A percentile compares a stretch with the other conserved stretches of the same genome.
Conservation (phyloP, 2,113 vertebrate genomes). For the Etia nguti region DNA sequence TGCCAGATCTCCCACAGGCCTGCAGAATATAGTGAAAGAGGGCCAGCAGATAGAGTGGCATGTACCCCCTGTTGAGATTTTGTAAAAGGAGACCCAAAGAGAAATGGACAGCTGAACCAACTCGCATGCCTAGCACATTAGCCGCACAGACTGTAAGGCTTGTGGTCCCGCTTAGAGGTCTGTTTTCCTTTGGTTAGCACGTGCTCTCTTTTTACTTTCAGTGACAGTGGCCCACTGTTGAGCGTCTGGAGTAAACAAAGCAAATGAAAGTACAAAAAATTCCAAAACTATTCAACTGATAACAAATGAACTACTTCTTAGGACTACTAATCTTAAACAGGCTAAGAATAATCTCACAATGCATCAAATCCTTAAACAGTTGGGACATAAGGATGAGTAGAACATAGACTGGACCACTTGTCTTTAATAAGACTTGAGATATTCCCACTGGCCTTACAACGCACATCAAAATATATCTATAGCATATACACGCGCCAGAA, state of each 20-base stretch:
- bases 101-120: conserved; percentile 50
- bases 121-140: neutral
- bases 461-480: conserved; percentile 63
- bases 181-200: neutral
- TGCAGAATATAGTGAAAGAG: neutral
- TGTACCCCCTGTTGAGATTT: conserved; percentile 34
- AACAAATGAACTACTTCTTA: neutral
- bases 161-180: neutral
- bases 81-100: conserved; percentile 52
- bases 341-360: neutral
- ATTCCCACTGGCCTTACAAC: conserved; percentile 40
- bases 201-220: neutral
- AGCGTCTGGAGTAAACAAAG: neutral
- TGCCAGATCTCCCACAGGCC: conserved; percentile 9
- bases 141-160: neutral
- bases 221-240: neutral
- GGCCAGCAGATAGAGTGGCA: neutral
- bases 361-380: neutral
- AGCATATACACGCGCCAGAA: conserved; percentile 48
- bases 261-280: neutral
- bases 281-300: neutral
- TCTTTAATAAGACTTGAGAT: conserved; percentile 66
- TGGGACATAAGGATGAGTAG: neutral
- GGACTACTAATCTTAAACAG: neutral
- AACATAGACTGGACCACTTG: conserved; percentile 33